Conservation (phyloP, 2,888 invertebrate species). For the Muscina levida region DNA sequence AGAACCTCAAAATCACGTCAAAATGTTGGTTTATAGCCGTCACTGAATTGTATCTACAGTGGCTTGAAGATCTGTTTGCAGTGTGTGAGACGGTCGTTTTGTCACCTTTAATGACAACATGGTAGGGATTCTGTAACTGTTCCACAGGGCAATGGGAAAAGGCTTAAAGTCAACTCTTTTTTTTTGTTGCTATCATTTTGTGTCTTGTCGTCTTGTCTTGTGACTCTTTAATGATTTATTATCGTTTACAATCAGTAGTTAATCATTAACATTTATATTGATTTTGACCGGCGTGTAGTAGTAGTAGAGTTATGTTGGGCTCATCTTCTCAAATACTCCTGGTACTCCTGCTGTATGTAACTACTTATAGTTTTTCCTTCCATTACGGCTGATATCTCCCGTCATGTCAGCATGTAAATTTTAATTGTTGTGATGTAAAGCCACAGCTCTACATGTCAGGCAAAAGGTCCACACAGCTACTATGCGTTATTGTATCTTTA, state of each 20-base stretch:
- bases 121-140: background rate
- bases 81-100: conserved; percentile 34
- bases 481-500: conserved; percentile 1
- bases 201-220: conserved; percentile 54
- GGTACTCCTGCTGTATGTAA: no score
- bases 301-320: background rate
- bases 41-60: conserved; percentile 21
- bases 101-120: conserved; percentile 58
- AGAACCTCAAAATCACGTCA: conserved; percentile 17
- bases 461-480: conserved; percentile 42
- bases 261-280: conserved; percentile 71
- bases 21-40: conserved; percentile 18
- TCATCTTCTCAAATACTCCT: background rate
- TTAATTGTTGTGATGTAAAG: conserved; percentile 64
- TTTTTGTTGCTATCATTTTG: background rate
- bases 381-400: conserved; percentile 29
- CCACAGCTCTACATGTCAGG: conserved; percentile 38
- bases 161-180: background rate
- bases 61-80: conserved; percentile 32
- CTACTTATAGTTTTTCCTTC: background rate
- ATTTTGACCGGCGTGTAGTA: conserved; percentile 26
- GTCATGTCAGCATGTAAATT: conserved; percentile 65
- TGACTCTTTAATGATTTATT: conserved; percentile 67
- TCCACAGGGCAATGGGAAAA: background rate
- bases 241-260: conserved; percentile 67